Evolutionary conservation across 2,888 invertebrate genomes (phyloP), one percentile per base, ranked within the genome.

Genomic region (Urechis unicinctus): DNA sequence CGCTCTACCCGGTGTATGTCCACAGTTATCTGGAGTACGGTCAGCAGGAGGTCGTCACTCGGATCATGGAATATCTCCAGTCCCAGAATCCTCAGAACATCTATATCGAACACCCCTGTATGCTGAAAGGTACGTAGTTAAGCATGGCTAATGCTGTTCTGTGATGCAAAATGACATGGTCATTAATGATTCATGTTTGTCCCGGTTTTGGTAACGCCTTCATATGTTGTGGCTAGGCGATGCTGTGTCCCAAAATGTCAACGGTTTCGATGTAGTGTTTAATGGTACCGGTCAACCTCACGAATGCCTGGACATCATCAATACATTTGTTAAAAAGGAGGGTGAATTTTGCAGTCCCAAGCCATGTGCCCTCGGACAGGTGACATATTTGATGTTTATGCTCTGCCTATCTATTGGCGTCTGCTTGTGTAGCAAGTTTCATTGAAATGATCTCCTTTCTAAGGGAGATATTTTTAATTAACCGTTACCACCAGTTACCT

Each of bases 11-110:
- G n/a, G 62, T 75, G 25, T 76, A 76, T 59, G 70, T 70, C 28
- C 75, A 75, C 61, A 74, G 73, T 55, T 75, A 74, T 60, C 64
- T 76, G 17, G 65, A 67, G 56, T 74, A 66, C 58, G 76, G 76
- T 29, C 66, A 68, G 53, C 65, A 68, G 53, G 68, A 67, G 54
- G 68, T 71, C 25, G 61, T 60, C 5, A 42, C 51, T 9, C 61
- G 69, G 59, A 65, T 73, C 48, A 64, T 9, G 9, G 36, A 36
- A 17, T 17, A 17, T 13, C 17, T 17, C 9, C 45, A 45, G 45
- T 55, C n/a, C 48, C 52, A 58, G 24, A 58, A 59, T 24, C 29
- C 52, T 24, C 50, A 60, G 22, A 30, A 24, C 13, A 45, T 26
- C 24, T 26, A n/a, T 2, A 31, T 68, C 13, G 50, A 60, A 9